These are phyloP conservation scores for Sesia bembeciformis DNA, from an alignment of 2,888 invertebrate genomes.

Conservation along the genomic window DNA sequence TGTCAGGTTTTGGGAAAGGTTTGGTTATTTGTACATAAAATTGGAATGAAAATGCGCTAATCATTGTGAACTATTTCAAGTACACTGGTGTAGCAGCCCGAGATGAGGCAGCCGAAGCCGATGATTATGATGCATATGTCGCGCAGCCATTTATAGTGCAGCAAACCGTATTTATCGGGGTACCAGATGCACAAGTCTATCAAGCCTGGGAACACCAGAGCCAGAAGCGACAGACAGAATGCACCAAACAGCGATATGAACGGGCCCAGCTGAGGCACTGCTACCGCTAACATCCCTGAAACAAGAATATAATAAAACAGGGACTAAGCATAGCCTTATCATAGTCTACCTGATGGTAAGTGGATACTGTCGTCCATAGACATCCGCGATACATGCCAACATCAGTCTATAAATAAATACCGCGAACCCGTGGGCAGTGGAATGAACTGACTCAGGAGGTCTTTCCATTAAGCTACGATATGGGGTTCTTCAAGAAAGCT, in stretches of 20 bases:
- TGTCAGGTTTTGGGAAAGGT: too few relatives aligned
- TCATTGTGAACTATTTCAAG: conserved; percentile 22
- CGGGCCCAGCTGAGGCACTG: conserved; percentile 85
- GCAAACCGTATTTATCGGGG: conserved; percentile 26
- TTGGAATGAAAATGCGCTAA: background rate
- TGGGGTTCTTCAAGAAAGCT: too few relatives aligned
- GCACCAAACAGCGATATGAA: conserved; percentile 88
- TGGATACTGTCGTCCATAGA: too few relatives aligned
- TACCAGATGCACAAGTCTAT: conserved; percentile 54
- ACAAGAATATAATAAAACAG: background rate
- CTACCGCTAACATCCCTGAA: conserved; percentile 58
- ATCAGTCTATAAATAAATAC: too few relatives aligned
- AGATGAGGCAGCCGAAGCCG: conserved; percentile 22
- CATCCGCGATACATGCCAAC: too few relatives aligned
- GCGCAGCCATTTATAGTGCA: conserved; percentile 23
- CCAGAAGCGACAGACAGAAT: conserved; percentile 86
- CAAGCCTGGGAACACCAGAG: conserved; percentile 86
- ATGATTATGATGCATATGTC: conserved; percentile 26
- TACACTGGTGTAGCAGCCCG: conserved; percentile 37
- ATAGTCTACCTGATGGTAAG: too few relatives aligned
- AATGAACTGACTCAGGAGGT: too few relatives aligned
- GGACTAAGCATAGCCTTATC: too few relatives aligned
- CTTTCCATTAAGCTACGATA: too few relatives aligned
- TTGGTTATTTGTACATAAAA: background rate
- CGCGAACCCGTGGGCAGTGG: too few relatives aligned